Evolutionary conservation across 2,113 vertebrate species (phyloP), one percentile per base, ranked within the genome.

Genomic region (Steatornis caripensis): DNA sequence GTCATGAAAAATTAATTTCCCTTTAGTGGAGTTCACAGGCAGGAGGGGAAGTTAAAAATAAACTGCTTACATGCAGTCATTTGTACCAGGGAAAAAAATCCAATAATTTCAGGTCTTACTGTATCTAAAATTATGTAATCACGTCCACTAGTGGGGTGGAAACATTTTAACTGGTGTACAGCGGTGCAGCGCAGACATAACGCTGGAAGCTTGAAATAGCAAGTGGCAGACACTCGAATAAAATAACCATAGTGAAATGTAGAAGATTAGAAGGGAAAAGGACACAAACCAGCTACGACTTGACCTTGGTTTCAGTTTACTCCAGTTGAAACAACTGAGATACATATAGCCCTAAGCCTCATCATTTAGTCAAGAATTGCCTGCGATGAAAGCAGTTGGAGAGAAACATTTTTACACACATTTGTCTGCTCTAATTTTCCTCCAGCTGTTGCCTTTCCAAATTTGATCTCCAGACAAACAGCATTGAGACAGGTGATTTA

Each of bases 241-340:
- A 94, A 97, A 95, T 82, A 91, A 95, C 61, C 46, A 65, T 34
- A 86, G 86, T 76, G 85, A 95, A 85, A 97, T 51, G 23, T 27
- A 74, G 71, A 88, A 89, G 93, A 94, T 90, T 93, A 96, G 77
- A 95, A 90, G 54, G 53, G 81, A 84, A 96, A 95, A 88, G 64
- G 79, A 91, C 87, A 60, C 76, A 96, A 94, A 91, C 78, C 57
- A 95, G 78, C 74, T 89, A 89, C 51, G 79, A 72, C 91, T 96
- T 94, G 90, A 97, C 93, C 95, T 97, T 89, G 70, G 85, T 93
- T 97, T 93, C 92, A 71, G 92, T 79, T 97, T 93, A 92, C 91
- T 87, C 62, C 64, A 68, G 82, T 79, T 91, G 76, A 96, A 96
- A 87, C 55, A 79, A 87, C 87, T 9, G 41, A 96, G 89, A 93